Evolutionary conservation across 2,797 vertebrate species (phyloP).

Genomic region (Macrochelys suwanniensis): DNA sequence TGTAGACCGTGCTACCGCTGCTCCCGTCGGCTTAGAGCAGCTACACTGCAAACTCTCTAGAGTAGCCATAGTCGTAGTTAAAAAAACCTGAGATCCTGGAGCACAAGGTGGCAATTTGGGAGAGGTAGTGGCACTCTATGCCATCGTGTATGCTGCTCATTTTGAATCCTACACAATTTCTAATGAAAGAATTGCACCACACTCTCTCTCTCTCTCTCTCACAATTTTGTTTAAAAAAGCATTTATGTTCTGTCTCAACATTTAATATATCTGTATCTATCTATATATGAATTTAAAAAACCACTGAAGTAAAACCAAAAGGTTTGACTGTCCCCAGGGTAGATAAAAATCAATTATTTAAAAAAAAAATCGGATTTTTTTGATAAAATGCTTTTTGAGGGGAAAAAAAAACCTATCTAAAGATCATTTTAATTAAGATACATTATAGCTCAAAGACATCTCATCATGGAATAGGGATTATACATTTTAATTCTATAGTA

Average conservation of each 20-base stretch:
- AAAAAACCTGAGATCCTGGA: neutral
- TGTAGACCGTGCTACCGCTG: no score
- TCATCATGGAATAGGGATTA: no score
- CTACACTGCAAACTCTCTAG: no score
- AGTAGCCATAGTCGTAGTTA: neutral
- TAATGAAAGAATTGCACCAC: neutral
- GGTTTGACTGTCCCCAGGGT: neutral
- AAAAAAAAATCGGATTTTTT: no score
- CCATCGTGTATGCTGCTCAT: neutral
- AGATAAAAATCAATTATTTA: no score
- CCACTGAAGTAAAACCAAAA: neutral
- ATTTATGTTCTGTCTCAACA: neutral
- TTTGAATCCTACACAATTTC: neutral
- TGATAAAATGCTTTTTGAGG: no score
- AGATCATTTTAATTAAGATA: no score
- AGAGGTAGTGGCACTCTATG: neutral
- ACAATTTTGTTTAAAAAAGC: neutral
- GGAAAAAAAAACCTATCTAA: no score
- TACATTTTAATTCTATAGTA: no score
- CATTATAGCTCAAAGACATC: no score
- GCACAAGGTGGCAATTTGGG: neutral
- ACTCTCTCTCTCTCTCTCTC: neutral
- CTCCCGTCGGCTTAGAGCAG: no score
- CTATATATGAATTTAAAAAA: neutral
- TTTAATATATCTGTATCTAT: neutral